Evolutionary conservation across 2,797 vertebrate genomes (phyloP), one percentile per base, ranked within the genome.

Genomic region (Syngnathus rostellatus): DNA sequence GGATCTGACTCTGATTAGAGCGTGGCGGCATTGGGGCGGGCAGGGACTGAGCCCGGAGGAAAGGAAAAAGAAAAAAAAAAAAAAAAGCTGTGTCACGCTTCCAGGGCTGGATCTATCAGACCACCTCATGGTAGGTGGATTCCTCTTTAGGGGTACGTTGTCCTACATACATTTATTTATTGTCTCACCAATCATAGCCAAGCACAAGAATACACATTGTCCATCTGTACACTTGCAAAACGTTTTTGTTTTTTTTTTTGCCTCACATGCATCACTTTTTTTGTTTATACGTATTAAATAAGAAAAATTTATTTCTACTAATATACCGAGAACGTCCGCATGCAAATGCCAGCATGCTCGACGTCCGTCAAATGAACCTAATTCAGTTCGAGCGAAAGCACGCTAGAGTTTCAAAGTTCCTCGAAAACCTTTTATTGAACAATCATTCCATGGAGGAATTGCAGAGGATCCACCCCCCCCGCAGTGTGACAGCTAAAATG

Each of bases 1-100:
- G 92, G 88, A 75, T 97, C 95, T 0, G 95, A 92, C 77, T 96
- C 96, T 16, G 95, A 98, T 89, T 96, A 90, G 89, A 21, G 19
- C n/a, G 38, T 86, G 74, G 74, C 79, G 23, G 11, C 10, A 23
- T 9, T 21, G 55, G 12, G 37, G 53, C 11, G 23, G 54, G 54
- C 5, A 19, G 25, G 31, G 14, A 14, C 16, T 48, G 40, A 23
- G 60, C n/a, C 5, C n/a, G 23, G 21, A 41, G 2, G 21, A 21
- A 43, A 61, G 14, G 4, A 46, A 46, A 46, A 17, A 0, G 16
- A n/a, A 21, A 46, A 46, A 16, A 40, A 46, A 16, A 40, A 46
- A 14, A 58, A 68, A 65, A 67, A 61, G 66, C 76, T 79, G 70
- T 73, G 80, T 80, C 74, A 65, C 66, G 73, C 70, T 72, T 80